phyloP scores from a whole-genome alignment of 2,113 vertebrate species.

The Aramus guarauna region DNA sequence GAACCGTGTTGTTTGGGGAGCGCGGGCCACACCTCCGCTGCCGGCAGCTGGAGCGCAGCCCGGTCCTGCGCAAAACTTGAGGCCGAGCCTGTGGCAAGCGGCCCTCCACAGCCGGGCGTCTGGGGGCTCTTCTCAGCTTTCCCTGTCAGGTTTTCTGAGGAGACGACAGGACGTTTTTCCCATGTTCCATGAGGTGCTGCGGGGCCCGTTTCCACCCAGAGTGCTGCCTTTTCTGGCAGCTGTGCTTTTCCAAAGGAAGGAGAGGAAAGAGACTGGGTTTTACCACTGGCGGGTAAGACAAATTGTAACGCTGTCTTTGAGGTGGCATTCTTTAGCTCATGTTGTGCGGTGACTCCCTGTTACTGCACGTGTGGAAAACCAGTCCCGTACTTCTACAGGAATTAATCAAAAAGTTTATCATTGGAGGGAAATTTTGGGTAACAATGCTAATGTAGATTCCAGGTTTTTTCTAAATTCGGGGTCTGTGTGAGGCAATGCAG shows the following conservation, averaged over 20 bases:
- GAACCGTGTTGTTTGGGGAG: neutral
- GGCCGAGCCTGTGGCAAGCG: rapidly evolving
- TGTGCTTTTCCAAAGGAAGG: constrained; percentile 52
- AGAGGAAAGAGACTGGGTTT: constrained; percentile 46
- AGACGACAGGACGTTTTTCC: rapidly evolving
- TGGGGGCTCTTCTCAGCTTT: rapidly evolving
- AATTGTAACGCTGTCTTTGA: neutral
- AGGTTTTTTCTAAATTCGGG: neutral
- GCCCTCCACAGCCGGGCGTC: rapidly evolving
- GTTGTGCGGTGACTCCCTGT: neutral
- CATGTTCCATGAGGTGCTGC: constrained; percentile 63
- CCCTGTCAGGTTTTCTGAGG: neutral
- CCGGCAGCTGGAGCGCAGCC: neutral
- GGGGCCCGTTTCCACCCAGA: neutral
- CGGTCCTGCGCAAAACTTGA: neutral
- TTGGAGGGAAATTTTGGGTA: too few relatives aligned
- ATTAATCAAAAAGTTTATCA: neutral
- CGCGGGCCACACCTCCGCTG: neutral
- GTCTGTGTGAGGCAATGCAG: neutral
- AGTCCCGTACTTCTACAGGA: neutral
- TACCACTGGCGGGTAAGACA: constrained; percentile 56
- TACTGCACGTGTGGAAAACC: neutral
- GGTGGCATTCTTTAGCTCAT: rapidly evolving
- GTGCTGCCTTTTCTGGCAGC: constrained; percentile 67
- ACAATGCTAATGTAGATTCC: neutral